Conservation (phyloP, 2,113 vertebrate species). For the Hipposideros armiger region DNA sequence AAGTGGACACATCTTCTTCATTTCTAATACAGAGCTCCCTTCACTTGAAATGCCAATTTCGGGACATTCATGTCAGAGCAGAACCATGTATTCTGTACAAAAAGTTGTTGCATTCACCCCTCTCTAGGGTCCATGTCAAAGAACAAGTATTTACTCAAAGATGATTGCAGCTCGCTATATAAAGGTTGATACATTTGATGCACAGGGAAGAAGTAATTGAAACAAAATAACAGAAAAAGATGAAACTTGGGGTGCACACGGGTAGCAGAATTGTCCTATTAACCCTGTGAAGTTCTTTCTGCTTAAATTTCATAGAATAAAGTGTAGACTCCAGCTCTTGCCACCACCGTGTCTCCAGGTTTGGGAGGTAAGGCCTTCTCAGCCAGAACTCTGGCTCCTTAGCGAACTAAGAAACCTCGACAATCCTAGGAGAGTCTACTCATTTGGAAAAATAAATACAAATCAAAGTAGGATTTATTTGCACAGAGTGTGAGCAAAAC, state of each 20-base stretch:
- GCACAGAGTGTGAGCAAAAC: not conserved
- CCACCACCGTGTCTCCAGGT: not conserved
- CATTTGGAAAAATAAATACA: slow-evolving; percentile 19
- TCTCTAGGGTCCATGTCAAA: not conserved
- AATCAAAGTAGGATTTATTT: not conserved
- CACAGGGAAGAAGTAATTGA: not conserved
- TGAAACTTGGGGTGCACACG: not conserved
- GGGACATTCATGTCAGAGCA: not conserved
- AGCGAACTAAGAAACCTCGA: not conserved
- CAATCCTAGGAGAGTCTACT: not conserved
- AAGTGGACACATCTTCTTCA: not conserved
- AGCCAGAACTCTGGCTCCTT: not conserved
- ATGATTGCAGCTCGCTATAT: not conserved
- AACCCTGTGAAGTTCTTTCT: not conserved
- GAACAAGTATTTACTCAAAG: not conserved
- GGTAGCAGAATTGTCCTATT: not conserved
- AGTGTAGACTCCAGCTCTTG: not conserved
- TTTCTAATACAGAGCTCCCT: not conserved
- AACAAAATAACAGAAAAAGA: not conserved
- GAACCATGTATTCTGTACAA: not conserved
- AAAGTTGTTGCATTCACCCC: not conserved
- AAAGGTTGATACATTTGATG: not conserved
- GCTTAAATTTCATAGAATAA: not conserved
- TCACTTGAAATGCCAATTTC: not conserved
- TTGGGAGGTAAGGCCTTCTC: not conserved